Conservation (phyloP, 2,888 invertebrate genomes). For the Rhopalosiphum nymphaeae region DNA sequence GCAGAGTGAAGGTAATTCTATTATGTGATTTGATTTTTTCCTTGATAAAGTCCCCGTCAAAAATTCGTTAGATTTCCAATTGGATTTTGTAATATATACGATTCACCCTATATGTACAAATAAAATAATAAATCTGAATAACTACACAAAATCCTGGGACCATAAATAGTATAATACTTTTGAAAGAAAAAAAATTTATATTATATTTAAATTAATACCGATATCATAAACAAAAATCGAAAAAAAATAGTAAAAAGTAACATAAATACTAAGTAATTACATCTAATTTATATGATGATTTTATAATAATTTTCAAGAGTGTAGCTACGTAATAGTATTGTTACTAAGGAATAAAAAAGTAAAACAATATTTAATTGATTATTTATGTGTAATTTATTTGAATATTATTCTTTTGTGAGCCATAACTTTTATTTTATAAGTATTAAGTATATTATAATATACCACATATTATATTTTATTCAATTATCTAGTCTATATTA, state of each 20-base stretch:
- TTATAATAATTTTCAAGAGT: too few relatives aligned
- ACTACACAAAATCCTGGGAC: not conserved
- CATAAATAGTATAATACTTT: not conserved
- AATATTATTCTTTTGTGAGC: not conserved
- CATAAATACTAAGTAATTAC: too few relatives aligned
- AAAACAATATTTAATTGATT: too few relatives aligned
- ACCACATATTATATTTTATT: not conserved
- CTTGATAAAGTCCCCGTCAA: not conserved
- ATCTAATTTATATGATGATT: too few relatives aligned
- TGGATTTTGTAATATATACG: not conserved
- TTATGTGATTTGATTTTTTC: not conserved
- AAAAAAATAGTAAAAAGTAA: too few relatives aligned
- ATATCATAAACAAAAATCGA: not conserved
- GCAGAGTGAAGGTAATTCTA: not conserved
- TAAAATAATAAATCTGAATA: not conserved
- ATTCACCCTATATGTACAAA: not conserved
- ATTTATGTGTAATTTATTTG: too few relatives aligned
- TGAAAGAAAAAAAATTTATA: not conserved
- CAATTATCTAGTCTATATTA: not conserved
- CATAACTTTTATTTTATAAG: too few relatives aligned
- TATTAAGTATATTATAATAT: not conserved
- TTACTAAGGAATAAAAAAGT: too few relatives aligned
- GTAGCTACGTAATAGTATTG: too few relatives aligned
- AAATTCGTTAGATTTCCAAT: not conserved
- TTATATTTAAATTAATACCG: too few relatives aligned